Evolutionary conservation across 2,797 vertebrate species (phyloP), one percentile per base, ranked within the genome.

Genomic region (Phataginus tricuspis): DNA sequence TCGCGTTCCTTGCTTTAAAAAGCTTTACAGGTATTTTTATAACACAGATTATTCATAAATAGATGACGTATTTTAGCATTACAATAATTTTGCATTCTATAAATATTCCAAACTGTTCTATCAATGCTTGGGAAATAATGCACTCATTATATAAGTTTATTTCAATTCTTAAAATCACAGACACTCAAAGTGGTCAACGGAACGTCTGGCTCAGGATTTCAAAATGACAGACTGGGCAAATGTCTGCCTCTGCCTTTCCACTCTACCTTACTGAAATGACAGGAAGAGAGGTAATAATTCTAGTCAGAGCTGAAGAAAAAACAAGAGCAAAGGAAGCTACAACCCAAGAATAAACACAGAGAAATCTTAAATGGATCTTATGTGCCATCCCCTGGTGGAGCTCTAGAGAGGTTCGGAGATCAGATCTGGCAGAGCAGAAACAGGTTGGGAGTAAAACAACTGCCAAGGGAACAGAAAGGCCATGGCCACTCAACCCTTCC

Each of bases 121-220:
- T 49, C 75, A 85, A 78, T 53, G 77, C 51, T 61, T 84, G 39
- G 72, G 42, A 86, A 89, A 77, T 69, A 87, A 75, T 39, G 11
- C 31, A 63, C 34, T 89, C 16, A 42, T 64, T 77, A 59, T 14
- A 3, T 11, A 94, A 82, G n/a, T 84, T 68, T 91, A 45, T 79
- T 95, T 95, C 59, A 92, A 42, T 87, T 78, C 79, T 61, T 74
- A 53, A 80, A 94, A 93, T 89, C 42, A 71, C 53, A 96, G 96
- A 74, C 12, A 31, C 86, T 72, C 69, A 63, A 88, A 86, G 55
- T 29, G 93, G 79, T 64, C 86, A 69, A 92, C 13, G 85, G 80
- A 94, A 85, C 53, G 5, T 68, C 21, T 75, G 68, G 42, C 59
- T 92, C 31, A 88, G 63, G 5, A 85, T 93, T 90, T 94, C 64